Percentiles rank a stretch among this genome's conserved stretches.
phyloP scores from a whole-genome alignment of 2,888 invertebrate species.

The Melanchra persicariae region DNA sequence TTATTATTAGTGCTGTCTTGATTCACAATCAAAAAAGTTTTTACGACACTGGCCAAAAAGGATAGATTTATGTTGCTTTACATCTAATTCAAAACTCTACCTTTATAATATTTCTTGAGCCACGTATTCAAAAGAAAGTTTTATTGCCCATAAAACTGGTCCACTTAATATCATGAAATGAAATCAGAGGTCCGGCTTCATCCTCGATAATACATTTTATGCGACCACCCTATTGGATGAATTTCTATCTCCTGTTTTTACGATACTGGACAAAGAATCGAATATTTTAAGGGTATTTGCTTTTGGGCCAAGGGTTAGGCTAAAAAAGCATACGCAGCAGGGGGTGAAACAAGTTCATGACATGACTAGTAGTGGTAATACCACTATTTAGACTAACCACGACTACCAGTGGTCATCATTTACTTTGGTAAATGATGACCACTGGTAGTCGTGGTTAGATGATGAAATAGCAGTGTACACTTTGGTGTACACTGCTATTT shows the following conservation, averaged over 20 bases:
- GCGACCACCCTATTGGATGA: slow-evolving; percentile 75
- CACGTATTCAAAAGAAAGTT: slow-evolving; percentile 78
- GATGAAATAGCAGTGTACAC: too few species aligned
- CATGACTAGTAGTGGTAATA: neutral
- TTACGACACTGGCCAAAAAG: too few species aligned
- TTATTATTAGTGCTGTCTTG: too few species aligned
- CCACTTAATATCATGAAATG: slow-evolving; percentile 82
- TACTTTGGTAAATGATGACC: too few species aligned
- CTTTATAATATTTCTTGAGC: slow-evolving; percentile 68
- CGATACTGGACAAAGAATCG: slow-evolving; percentile 29
- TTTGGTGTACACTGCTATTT: too few species aligned
- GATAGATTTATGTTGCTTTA: slow-evolving; percentile 2
- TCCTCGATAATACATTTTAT: slow-evolving; percentile 82
- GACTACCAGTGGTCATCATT: neutral
- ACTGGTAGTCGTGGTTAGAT: too few species aligned
- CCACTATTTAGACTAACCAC: too few species aligned
- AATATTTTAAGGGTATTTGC: slow-evolving; percentile 29
- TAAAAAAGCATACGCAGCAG: neutral
- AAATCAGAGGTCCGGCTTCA: slow-evolving; percentile 73
- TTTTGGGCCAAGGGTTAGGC: neutral
- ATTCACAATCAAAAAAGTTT: too few species aligned
- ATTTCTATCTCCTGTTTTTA: slow-evolving; percentile 78
- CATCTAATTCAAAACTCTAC: slow-evolving; percentile 52
- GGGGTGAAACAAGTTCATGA: too few species aligned
- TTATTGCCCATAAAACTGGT: slow-evolving; percentile 83